Conservation (phyloP, 2,797 vertebrate species). For the Platalea minor region DNA sequence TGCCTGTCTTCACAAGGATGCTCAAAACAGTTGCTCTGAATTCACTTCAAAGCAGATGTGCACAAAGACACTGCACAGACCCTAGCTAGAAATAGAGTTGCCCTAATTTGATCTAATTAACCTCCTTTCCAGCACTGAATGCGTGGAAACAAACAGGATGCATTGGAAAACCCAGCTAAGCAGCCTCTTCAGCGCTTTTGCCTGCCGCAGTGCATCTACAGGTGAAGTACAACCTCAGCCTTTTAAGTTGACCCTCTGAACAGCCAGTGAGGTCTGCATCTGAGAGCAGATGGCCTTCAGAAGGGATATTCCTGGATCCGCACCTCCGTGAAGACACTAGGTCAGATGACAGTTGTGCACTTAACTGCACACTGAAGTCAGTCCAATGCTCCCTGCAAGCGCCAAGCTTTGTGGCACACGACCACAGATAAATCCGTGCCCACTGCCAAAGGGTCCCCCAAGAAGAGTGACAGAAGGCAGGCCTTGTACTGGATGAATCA, state of each 20-base stretch:
- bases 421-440: background rate
- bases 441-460: background rate
- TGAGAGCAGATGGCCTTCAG: background rate
- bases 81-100: background rate
- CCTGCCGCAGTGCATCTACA: background rate
- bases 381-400: background rate
- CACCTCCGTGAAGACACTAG: background rate
- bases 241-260: background rate
- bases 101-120: slow-evolving; percentile 35
- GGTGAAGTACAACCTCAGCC: background rate
- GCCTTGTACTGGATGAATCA: background rate
- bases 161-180: background rate
- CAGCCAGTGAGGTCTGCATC: background rate
- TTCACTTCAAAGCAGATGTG: slow-evolving; percentile 27
- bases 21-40: background rate
- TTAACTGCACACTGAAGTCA: background rate
- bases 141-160: background rate
- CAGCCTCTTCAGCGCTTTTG: background rate
- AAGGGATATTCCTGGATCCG: background rate
- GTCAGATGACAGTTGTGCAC: background rate
- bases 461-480: background rate
- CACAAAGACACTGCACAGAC: background rate
- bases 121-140: background rate
- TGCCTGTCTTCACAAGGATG: background rate
- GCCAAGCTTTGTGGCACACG: background rate